Evolutionary conservation across 2,113 vertebrate genomes (phyloP).

Genomic region (Sterrhoptilus dennistouni): DNA sequence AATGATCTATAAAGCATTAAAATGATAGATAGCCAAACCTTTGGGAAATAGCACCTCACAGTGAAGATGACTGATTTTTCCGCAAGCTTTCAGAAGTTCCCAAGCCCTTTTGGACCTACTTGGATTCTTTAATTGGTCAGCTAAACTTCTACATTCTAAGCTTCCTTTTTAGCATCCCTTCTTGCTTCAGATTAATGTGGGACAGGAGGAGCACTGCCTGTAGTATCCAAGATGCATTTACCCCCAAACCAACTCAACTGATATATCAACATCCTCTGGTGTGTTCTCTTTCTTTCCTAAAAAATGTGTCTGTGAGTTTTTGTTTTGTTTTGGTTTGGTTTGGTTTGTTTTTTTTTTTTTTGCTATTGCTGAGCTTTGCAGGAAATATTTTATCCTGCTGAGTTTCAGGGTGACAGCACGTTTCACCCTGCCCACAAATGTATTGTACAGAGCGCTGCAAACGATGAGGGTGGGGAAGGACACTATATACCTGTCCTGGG

Average conservation of each 20-base stretch:
- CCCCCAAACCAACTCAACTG: fast-evolving
- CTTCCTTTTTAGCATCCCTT: background rate
- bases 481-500: no score
- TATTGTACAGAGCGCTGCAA: fast-evolving
- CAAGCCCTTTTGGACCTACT: background rate
- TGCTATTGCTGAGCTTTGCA: background rate
- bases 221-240: background rate
- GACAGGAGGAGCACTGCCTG: background rate
- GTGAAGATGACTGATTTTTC: background rate
- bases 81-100: background rate
- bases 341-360: background rate
- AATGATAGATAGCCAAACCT: background rate
- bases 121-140: background rate
- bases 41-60: background rate
- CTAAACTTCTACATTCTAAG: background rate
- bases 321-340: background rate
- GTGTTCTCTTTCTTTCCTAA: background rate
- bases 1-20: conserved; percentile 37
- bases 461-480: background rate
- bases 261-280: background rate
- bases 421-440: background rate
- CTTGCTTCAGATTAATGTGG: background rate
- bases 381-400: background rate
- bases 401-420: background rate
- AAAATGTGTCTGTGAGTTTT: background rate